Evolutionary conservation across 2,888 invertebrate species (phyloP), one percentile per base, ranked within the genome.

Genomic region (Cryptosula pallasiana): DNA sequence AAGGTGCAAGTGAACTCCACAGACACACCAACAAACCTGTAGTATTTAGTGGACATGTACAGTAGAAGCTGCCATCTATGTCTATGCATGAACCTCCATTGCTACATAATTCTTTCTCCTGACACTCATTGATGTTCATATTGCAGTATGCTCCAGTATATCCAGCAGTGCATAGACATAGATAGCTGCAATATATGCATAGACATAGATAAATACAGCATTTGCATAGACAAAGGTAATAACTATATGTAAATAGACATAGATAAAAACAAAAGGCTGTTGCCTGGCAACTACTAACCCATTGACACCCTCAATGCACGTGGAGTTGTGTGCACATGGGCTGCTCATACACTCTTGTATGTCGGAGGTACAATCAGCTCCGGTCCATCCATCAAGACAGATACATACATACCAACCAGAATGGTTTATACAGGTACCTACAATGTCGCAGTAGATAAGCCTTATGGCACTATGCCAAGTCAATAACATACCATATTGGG

Each of bases 261-360:
- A n/a, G n/a, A n/a, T n/a, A n/a, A n/a, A n/a, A n/a, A n/a, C n/a
- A n/a, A n/a, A n/a, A n/a, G n/a, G n/a, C n/a, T n/a, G n/a, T n/a
- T n/a, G n/a, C n/a, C n/a, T n/a, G n/a, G n/a, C n/a, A n/a, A 13
- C 20, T 45, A 5, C 55, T 55, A 20, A 55, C 55, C 55, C 55
- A 23, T 55, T 55, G 23, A 55, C 55, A 55, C 55, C 55, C 23
- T 55, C 55, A 55, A 55, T 55, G 25, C 55, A 55, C 55, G 55
- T 55, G 55, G 55, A 55, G 55, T 55, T 55, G 55, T 55, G 3
- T 5, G 55, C 55, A 55, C 55, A 55, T n/a, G 55, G 55, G 23
- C 25, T 55, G 23, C 55, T 55, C 16, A 25, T 23, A n/a, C 55
- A 55, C 25, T 55, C 55, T 55, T 55, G 9, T 5, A 55, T 55